A percentile compares a stretch with the other conserved stretches of the same genome.
Conservation (phyloP, 1,140 invertebrate genomes). For the Listronotus bonariensis region DNA sequence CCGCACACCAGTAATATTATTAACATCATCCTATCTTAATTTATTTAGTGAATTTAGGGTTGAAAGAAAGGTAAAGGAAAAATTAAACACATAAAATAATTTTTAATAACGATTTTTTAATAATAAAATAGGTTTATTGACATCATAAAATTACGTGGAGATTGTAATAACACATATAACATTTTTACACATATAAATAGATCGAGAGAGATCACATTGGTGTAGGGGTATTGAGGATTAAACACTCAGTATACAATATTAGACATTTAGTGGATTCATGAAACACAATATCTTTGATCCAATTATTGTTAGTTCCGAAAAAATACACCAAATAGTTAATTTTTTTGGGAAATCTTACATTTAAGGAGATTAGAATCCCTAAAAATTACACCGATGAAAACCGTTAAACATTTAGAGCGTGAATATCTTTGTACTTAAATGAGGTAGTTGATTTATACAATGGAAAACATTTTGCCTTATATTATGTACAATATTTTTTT, state of each 20-base stretch:
- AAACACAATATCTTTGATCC: conserved; percentile 25
- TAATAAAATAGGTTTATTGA: conserved; percentile 55
- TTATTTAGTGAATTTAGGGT: no score
- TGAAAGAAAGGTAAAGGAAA: not conserved
- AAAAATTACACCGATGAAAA: conserved; percentile 30
- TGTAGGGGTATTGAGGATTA: conserved; percentile 31
- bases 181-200: conserved; percentile 41
- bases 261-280: conserved; percentile 13
- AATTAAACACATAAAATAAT: conserved; percentile 44
- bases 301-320: conserved; percentile 21
- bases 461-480: conserved; percentile 18
- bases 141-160: conserved; percentile 50
- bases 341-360: conserved; percentile 31
- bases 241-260: conserved; percentile 29
- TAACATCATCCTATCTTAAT: no score
- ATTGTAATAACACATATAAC: conserved; percentile 44
- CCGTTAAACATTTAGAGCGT: conserved; percentile 23
- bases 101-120: conserved; percentile 53
- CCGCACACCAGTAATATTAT: no score
- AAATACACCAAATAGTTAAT: conserved; percentile 14
- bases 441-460: conserved; percentile 33
- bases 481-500: conserved; percentile 21
- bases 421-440: conserved; percentile 32
- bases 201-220: conserved; percentile 45
- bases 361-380: conserved; percentile 29